A percentile compares a stretch with the other conserved stretches of the same genome.
Evolutionary conservation across 2,797 vertebrate species (phyloP).

Genomic region (Cottoperca gobio): DNA sequence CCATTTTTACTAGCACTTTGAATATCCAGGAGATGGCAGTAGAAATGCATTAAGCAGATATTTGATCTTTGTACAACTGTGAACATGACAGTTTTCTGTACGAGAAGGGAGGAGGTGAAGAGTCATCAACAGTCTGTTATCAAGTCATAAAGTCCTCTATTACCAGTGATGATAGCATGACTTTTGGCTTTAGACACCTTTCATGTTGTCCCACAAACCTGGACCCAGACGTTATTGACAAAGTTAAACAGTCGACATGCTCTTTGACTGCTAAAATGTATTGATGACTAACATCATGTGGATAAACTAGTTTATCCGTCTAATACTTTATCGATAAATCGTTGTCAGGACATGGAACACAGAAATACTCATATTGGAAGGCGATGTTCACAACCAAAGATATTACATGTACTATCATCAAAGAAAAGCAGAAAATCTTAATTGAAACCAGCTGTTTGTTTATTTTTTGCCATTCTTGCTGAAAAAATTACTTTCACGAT

Average conservation of each 20-base stretch:
- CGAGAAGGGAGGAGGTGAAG: constrained; percentile 1
- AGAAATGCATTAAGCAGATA: constrained; percentile 25
- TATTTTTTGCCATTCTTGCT: neutral
- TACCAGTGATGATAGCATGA: neutral
- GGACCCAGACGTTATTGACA: neutral
- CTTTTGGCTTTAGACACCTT: neutral
- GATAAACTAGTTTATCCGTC: neutral
- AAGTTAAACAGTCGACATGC: neutral
- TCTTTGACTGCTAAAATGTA: neutral
- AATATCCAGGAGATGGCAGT: constrained; percentile 72
- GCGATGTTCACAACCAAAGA: neutral
- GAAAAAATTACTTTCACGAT: neutral
- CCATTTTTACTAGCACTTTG: neutral
- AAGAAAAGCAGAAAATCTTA: neutral
- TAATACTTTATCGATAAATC: neutral
- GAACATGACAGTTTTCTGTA: neutral
- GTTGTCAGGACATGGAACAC: neutral
- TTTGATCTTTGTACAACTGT: constrained; percentile 31
- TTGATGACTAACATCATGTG: neutral
- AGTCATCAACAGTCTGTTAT: constrained; percentile 2
- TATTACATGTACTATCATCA: neutral
- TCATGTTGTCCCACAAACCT: neutral
- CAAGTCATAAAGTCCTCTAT: neutral
- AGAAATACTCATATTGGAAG: neutral
- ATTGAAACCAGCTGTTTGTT: neutral